Evolutionary conservation across 1,140 invertebrate genomes (phyloP).

Genomic region (Drosophila tristis): DNA sequence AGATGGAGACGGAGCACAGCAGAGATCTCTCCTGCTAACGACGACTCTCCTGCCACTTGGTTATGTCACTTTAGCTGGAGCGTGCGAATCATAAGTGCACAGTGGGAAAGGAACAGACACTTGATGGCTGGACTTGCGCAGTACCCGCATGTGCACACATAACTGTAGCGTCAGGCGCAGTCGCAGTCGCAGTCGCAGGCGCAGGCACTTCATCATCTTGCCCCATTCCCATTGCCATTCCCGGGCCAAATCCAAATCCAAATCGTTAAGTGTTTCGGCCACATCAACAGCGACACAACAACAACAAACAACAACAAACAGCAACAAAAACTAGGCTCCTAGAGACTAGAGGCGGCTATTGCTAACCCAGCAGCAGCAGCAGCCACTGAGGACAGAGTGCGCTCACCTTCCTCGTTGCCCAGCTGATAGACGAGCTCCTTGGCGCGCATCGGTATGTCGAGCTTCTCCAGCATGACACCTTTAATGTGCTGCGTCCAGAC

Average conservation of each 20-base stretch:
- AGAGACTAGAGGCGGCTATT: slow-evolving; percentile 22
- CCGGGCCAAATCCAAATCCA: slow-evolving; percentile 47
- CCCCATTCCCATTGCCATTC: too few relatives aligned
- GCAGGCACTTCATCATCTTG: slow-evolving; percentile 58
- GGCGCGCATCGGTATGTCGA: slow-evolving; percentile 97
- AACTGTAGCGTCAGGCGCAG: slow-evolving; percentile 26
- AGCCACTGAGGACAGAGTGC: slow-evolving; percentile 7
- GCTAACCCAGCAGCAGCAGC: slow-evolving; percentile 20
- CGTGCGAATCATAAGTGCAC: slow-evolving; percentile 56
- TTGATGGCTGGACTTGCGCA: not conserved
- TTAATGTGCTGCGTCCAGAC: slow-evolving; percentile 97
- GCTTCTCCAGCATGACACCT: slow-evolving; percentile 97
- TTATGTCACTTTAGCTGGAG: slow-evolving; percentile 64
- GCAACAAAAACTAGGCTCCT: slow-evolving; percentile 11
- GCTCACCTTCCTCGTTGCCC: slow-evolving; percentile 89
- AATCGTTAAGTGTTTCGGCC: slow-evolving; percentile 64
- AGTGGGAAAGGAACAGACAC: slow-evolving; percentile 36
- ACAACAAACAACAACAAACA: slow-evolving; percentile 28
- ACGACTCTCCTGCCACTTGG: slow-evolving; percentile 33
- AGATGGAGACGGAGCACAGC: not conserved
- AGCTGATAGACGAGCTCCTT: slow-evolving; percentile 96
- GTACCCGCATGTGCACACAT: slow-evolving; percentile 53
- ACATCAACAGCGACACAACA: slow-evolving; percentile 49
- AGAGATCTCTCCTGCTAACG: slow-evolving; percentile 14
- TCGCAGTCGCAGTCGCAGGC: too few relatives aligned